These are phyloP conservation scores for Horisme vitalbata DNA, from an alignment of 2,888 invertebrate species.

Conservation along the genomic window DNA sequence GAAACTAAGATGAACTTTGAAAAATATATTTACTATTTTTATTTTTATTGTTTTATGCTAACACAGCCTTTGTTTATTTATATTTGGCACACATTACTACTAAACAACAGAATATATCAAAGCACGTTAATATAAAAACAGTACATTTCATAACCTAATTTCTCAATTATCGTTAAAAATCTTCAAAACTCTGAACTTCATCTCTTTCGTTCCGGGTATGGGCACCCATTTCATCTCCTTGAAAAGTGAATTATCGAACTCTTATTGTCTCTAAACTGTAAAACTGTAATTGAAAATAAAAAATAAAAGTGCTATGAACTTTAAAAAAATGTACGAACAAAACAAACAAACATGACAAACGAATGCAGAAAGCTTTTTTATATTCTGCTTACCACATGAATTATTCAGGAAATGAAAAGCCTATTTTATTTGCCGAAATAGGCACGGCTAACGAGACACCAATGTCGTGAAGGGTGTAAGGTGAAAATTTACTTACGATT, in stretches of 20 bases:
- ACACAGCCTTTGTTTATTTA: conserved; percentile 48
- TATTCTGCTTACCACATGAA: too few species aligned
- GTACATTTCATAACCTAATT: conserved; percentile 32
- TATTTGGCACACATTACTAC: conserved; percentile 40
- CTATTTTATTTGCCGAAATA: too few species aligned
- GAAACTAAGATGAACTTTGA: conserved; percentile 40
- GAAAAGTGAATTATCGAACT: conserved; percentile 72
- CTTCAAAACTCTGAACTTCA: conserved; percentile 46
- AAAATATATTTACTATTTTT: conserved; percentile 51
- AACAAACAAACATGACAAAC: not conserved
- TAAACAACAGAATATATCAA: conserved; percentile 21
- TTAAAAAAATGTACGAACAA: conserved; percentile 3
- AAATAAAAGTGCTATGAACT: conserved; percentile 43
- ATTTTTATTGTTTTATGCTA: conserved; percentile 48
- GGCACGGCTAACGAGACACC: too few species aligned
- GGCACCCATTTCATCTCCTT: conserved; percentile 53
- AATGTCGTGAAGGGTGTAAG: too few species aligned
- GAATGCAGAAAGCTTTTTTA: too few species aligned
- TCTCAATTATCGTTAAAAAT: conserved; percentile 43
- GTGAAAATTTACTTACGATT: too few species aligned
- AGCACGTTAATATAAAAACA: conserved; percentile 16
- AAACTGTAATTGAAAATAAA: conserved; percentile 71
- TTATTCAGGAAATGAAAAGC: too few species aligned
- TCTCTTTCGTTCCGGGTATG: conserved; percentile 33
- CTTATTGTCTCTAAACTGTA: conserved; percentile 77